Conservation (phyloP, 2,113 vertebrate genomes). For the Aegithalos caudatus region DNA sequence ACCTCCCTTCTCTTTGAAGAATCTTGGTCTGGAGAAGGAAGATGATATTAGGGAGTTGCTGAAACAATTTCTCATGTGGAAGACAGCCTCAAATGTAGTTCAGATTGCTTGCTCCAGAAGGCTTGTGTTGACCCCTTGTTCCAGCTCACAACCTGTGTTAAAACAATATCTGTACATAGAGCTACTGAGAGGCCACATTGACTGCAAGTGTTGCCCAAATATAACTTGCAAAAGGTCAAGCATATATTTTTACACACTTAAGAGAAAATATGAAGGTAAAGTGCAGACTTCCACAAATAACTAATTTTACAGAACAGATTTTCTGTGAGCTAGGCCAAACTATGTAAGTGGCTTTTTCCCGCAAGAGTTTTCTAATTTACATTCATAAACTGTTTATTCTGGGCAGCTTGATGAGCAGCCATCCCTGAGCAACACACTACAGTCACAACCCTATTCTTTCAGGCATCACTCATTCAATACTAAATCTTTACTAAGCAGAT, state of each 20-base stretch:
- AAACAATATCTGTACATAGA: not conserved
- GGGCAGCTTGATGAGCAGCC: not conserved
- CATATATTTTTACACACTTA: not conserved
- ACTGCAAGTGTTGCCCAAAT: not conserved
- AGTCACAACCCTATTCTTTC: not conserved
- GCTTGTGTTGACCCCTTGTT: not conserved
- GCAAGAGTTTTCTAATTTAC: not conserved
- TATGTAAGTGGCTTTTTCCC: not conserved
- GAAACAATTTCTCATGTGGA: not conserved
- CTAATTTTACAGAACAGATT: not conserved
- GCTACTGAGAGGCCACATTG: not conserved
- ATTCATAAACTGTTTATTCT: not conserved
- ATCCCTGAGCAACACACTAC: not conserved
- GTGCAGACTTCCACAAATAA: not conserved
- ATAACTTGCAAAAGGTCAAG: not conserved
- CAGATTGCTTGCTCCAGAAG: not conserved
- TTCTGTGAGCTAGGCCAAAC: not conserved
- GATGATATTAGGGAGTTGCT: not conserved
- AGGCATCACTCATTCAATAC: not conserved
- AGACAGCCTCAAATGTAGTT: not conserved
- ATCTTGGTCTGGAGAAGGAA: not conserved
- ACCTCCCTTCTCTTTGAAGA: not conserved
- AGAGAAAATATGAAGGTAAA: not conserved
- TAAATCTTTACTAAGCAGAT: slow-evolving; percentile 14
- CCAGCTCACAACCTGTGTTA: not conserved